Evolutionary conservation across 2,113 vertebrate species (phyloP).

Genomic region (Galbula dea): DNA sequence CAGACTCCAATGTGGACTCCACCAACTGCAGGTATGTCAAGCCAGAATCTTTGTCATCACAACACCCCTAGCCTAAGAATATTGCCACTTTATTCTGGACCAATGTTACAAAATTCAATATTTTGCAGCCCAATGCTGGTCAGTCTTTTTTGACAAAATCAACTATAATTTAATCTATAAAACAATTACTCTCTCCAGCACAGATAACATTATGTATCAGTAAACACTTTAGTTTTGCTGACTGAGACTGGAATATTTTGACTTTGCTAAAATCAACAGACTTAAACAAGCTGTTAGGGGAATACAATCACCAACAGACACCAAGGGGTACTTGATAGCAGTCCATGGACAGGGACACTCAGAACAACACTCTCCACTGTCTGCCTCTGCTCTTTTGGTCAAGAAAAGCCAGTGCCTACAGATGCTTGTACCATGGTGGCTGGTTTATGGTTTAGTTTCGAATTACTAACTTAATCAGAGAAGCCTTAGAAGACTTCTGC

Average conservation of each 20-base stretch:
- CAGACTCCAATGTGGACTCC: background rate
- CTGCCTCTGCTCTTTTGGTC: background rate
- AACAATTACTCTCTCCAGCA: slow-evolving; percentile 7
- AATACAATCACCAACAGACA: background rate
- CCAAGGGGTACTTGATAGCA: background rate
- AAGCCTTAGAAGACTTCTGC: background rate
- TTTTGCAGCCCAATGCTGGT: background rate
- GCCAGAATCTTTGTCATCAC: background rate
- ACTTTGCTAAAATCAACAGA: slow-evolving; percentile 20
- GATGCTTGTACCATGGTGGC: background rate
- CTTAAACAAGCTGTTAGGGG: background rate
- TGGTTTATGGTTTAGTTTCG: background rate
- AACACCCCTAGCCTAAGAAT: background rate
- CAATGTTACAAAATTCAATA: background rate
- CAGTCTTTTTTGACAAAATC: slow-evolving; percentile 2
- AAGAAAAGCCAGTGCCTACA: background rate
- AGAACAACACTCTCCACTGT: background rate
- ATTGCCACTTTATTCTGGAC: background rate
- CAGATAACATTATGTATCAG: background rate
- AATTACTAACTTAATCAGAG: background rate
- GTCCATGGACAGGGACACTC: background rate
- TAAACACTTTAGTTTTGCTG: background rate
- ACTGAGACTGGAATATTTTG: background rate
- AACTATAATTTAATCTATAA: background rate
- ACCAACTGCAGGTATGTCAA: background rate